Base-by-base conservation (phyloP, 2,888 invertebrate genomes). In the Doris montereyensis region DNA sequence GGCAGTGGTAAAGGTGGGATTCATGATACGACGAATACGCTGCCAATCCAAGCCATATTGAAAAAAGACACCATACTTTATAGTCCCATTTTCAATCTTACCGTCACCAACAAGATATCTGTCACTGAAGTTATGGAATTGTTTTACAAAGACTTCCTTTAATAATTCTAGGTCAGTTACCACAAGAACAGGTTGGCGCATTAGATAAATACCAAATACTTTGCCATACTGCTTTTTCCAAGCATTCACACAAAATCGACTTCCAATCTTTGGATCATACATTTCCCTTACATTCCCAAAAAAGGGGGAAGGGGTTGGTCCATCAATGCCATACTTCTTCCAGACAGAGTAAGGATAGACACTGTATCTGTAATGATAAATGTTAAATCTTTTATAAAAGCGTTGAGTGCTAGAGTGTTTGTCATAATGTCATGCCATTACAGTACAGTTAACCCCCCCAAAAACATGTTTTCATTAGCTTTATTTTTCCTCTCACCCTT, bases 1-100 rank as follows among this genome's bases (percentile, higher is more conserved):
- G 28, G 78, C 76, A 41, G 67, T 57, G 24, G 76, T 81, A 58
- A 81, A 81, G 3, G 80, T 73, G 1, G 81, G 80, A n/a, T 74
- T 81, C 72, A 80, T 76, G 34, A 79, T 77, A 30, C 71, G 73
- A 0, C 81, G 78, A 5, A 79, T 35, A 0, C 81, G 26, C 17
- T 60, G 67, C 81, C 81, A 81, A 1, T 24, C 35, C 3, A 34
- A 13, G 0, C 80, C 78, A 1, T 60, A 13, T 5, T 52, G 67
- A 52, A 80, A 80, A n/a, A 81, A 78, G 0, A 81, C n/a, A n/a
- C 32, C 75, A 13, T 5, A 72, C 58, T 76, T 58, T 2, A 78
- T 34, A 4, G 76, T 28, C 1, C 26, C 24, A 26, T 77, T 62
- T 26, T 75, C 65, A 24, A 81, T 52, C 26, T 70, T 76, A 0